A percentile compares a stretch with the other conserved stretches of the same genome.
phyloP scores from a whole-genome alignment of 1,140 invertebrate genomes.

The Drosophila pruinosa region DNA sequence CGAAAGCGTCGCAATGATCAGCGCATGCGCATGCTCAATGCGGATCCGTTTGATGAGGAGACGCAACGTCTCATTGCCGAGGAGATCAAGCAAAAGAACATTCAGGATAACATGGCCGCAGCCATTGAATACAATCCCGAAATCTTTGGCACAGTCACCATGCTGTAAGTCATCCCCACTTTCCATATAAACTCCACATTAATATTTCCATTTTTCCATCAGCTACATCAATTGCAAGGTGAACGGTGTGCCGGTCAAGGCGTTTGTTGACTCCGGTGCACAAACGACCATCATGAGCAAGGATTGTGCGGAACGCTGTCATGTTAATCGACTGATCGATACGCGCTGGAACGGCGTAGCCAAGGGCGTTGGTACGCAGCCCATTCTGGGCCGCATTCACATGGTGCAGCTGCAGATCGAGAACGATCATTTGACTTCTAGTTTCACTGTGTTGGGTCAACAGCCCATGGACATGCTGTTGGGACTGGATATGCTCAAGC shows the following conservation, averaged over 20 bases:
- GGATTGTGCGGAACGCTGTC: slow-evolving; percentile 95
- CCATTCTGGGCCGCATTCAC: slow-evolving; percentile 97
- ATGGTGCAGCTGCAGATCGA: slow-evolving; percentile 98
- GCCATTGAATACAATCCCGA: slow-evolving; percentile 99
- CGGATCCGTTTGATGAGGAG: slow-evolving; percentile 97
- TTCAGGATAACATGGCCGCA: slow-evolving; percentile 99
- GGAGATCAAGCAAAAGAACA: slow-evolving; percentile 97
- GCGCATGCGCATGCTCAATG: slow-evolving; percentile 91
- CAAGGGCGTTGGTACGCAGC: slow-evolving; percentile 97
- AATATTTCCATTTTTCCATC: neutral
- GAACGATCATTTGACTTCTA: slow-evolving; percentile 95
- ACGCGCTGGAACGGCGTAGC: slow-evolving; percentile 96
- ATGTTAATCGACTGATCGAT: slow-evolving; percentile 98
- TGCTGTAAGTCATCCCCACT: slow-evolving; percentile 87
- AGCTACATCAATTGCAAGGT: slow-evolving; percentile 95
- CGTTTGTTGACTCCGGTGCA: slow-evolving; percentile 98
- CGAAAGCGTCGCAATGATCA: slow-evolving; percentile 91
- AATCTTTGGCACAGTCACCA: slow-evolving; percentile 97
- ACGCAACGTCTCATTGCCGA: slow-evolving; percentile 97
- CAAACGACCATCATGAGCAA: slow-evolving; percentile 98
- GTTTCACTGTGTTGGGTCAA: slow-evolving; percentile 98
- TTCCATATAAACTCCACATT: neutral
- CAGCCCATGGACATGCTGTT: slow-evolving; percentile 99
- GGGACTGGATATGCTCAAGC: slow-evolving; percentile 97
- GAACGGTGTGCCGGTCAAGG: slow-evolving; percentile 97